A percentile compares a stretch with the other conserved stretches of the same genome.
Evolutionary conservation across 2,888 invertebrate genomes (phyloP).

Genomic region (Aleiodes leptofemur): DNA sequence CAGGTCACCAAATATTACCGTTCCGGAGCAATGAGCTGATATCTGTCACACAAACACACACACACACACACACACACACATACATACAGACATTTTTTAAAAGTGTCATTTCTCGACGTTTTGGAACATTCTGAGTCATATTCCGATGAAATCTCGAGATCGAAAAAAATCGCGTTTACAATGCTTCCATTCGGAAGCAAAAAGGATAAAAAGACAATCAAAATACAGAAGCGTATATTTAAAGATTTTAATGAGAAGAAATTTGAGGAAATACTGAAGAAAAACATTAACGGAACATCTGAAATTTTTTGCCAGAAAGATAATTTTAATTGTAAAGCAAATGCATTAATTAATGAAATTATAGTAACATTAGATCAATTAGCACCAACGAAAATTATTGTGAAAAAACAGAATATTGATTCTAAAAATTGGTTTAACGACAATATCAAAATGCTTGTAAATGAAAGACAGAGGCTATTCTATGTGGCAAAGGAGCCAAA

Average conservation of each 20-base stretch:
- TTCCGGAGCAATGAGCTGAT: too few relatives aligned
- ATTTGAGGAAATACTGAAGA: slow-evolving; percentile 21
- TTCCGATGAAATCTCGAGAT: too few relatives aligned
- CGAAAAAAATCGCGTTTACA: too few relatives aligned
- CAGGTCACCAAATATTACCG: too few relatives aligned
- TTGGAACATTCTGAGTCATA: too few relatives aligned
- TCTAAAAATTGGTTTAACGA: slow-evolving; percentile 37
- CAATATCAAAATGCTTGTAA: not conserved
- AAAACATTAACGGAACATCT: not conserved
- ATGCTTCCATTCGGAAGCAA: too few relatives aligned
- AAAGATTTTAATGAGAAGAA: not conserved
- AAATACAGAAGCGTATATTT: slow-evolving; percentile 27
- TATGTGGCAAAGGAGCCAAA: too few relatives aligned
- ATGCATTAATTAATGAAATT: slow-evolving; percentile 9
- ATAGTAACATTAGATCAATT: slow-evolving; percentile 14
- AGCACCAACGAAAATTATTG: slow-evolving; percentile 27
- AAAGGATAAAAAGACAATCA: not conserved
- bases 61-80: too few relatives aligned
- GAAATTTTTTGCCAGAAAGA: not conserved
- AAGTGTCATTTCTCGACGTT: too few relatives aligned
- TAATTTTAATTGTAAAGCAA: not conserved
- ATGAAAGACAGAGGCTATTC: too few relatives aligned
- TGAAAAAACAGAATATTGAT: slow-evolving; percentile 7
- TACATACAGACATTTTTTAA: too few relatives aligned
- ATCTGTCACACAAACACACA: too few relatives aligned